Percentiles rank a stretch among this genome's conserved stretches.
phyloP scores from a whole-genome alignment of 2,113 vertebrate species.

The Nesoenas mayeri region DNA sequence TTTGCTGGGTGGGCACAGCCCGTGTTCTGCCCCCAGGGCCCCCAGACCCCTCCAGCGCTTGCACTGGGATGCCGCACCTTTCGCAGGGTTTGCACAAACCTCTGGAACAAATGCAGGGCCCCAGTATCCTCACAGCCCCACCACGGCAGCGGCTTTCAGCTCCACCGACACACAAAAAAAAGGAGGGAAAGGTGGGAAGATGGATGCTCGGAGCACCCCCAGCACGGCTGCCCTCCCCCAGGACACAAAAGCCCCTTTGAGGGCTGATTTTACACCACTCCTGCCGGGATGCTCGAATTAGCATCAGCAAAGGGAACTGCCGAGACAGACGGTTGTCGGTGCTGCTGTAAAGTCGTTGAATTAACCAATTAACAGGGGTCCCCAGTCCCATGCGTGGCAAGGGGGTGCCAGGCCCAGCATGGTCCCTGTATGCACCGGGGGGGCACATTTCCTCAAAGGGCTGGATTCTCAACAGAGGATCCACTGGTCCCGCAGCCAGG shows the following conservation, averaged over 20 bases:
- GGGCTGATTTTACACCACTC: neutral
- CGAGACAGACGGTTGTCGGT: neutral
- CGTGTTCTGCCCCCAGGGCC: fast-evolving
- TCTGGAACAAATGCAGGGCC: neutral
- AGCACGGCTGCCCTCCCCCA: neutral
- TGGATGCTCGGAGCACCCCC: slow-evolving; percentile 4
- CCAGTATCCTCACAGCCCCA: neutral
- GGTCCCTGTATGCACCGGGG: fast-evolving
- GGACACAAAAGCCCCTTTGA: slow-evolving; percentile 44
- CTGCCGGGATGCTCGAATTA: neutral
- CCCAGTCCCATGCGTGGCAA: fast-evolving
- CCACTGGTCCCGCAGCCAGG: fast-evolving
- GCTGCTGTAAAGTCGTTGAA: neutral
- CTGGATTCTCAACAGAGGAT: too few relatives aligned
- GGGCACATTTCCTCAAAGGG: fast-evolving
- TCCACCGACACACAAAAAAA: neutral
- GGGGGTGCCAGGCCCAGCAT: neutral
- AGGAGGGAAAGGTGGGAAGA: neutral
- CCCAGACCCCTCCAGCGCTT: neutral
- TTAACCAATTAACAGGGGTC: neutral
- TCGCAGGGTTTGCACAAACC: neutral
- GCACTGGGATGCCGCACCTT: fast-evolving
- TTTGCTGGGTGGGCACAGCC: neutral
- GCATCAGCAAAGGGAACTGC: slow-evolving; percentile 10
- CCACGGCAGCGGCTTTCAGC: neutral